Percentiles rank a stretch among this genome's conserved stretches.
Conservation (phyloP, 2,113 vertebrate genomes). For the Xiphophorus couchianus region DNA sequence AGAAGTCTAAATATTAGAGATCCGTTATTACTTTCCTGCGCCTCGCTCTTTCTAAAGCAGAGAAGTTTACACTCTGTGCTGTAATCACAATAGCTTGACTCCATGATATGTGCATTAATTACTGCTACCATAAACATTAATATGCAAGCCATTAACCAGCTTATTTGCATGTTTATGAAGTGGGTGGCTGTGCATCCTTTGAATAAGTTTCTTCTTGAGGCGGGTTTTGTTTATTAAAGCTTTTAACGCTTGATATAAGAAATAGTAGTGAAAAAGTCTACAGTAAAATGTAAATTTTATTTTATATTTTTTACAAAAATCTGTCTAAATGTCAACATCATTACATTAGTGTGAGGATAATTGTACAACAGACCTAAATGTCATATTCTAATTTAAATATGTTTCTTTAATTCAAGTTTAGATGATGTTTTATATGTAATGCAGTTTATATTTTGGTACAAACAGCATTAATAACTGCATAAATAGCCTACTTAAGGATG, state of each 20-base stretch:
- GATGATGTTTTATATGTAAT: not conserved
- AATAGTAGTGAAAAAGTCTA: not conserved
- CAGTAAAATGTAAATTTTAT: too few relatives aligned
- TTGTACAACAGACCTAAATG: too few relatives aligned
- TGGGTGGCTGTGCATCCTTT: slow-evolving; percentile 45
- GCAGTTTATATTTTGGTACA: not conserved
- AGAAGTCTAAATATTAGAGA: not conserved
- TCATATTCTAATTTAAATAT: too few relatives aligned
- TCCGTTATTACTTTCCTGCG: not conserved
- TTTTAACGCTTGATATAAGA: not conserved
- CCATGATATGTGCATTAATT: slow-evolving; percentile 70
- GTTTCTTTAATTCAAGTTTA: not conserved
- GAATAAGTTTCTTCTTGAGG: slow-evolving; percentile 40
- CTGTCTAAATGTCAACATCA: not conserved
- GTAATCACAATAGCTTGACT: slow-evolving; percentile 70
- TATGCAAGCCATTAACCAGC: slow-evolving; percentile 70
- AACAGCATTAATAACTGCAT: not conserved
- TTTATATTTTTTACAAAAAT: not conserved
- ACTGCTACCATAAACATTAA: slow-evolving; percentile 58
- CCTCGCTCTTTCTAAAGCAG: not conserved
- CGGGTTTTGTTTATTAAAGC: slow-evolving; percentile 27
- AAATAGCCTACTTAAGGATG: not conserved
- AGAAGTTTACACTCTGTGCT: slow-evolving; percentile 31
- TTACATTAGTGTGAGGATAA: not conserved
- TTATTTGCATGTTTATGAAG: slow-evolving; percentile 77